Base-by-base conservation (phyloP, 2,888 invertebrate genomes). In the Parnassius glacialis region DNA sequence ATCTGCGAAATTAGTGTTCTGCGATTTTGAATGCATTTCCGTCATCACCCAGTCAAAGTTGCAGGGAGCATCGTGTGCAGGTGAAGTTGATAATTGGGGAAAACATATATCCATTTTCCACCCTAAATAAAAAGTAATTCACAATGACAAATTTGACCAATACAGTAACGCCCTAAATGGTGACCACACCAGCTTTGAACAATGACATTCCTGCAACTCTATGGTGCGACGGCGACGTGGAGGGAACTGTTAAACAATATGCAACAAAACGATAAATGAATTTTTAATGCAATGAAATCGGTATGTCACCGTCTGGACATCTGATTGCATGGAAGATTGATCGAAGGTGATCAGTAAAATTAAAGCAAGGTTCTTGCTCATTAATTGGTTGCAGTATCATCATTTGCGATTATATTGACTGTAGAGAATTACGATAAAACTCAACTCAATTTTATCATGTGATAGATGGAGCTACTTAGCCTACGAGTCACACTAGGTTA, bases 361-460 rank as follows among this genome's bases (percentile, higher is more conserved):
- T 12, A 9, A 34, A 34, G 13, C 48, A 48, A 48, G 12, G 48
- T 43, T n/a, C 43, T 43, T 10, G 43, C 11, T 11, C 5, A 43
- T 64, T 62, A 62, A 59, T 60, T 58, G 62, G 54, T 57, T 65
- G 61, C 52, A 63, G 55, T 59, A 16, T 44, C 60, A 55, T 60
- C 55, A 60, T 51, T 60, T 55, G 25, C 25, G 44, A 60, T 60
- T 20, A 12, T 34, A 50, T 25, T 55, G 43, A 55, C 43, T 55
- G 12, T 44, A 44, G 43, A 43, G 43, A 11, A 34, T 34, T 34
- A 34, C 34, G 34, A 34, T 34, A 34, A 34, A 34, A 34, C 34
- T 34, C 34, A 34, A 34, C 34, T 34, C 34, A 34, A 34, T 34
- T 34, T 34, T 20, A 20, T 20, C 20, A 20, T 20, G 20, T 20